Evolutionary conservation across 2,888 invertebrate genomes (phyloP), one percentile per base, ranked within the genome.

Genomic region (Acrobasis consociella): DNA sequence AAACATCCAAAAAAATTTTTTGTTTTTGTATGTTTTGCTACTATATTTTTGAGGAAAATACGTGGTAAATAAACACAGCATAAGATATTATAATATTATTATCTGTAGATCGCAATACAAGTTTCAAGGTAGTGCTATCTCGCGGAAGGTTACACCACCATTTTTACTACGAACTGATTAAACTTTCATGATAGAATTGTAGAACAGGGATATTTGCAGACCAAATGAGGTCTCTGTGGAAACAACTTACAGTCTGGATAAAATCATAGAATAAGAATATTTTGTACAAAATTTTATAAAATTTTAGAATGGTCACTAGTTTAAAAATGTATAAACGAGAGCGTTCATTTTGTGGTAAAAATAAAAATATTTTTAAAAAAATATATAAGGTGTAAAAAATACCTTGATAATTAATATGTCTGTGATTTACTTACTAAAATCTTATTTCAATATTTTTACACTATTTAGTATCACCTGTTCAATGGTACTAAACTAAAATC

Each of bases 181-280:
- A 63, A 63, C 63, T 63, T 63, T 64, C 60, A 60, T 60, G 42
- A 60, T 42, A 50, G 39, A 17, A 50, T 17, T 60, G 51, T 39
- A 38, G 13, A 39, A 51, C 42, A 51, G 39, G 38, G 51, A 59
- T 62, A 50, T 58, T 64, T 62, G 49, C 52, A 56, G 38, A 60
- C 49, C 31, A 49, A 42, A 46, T 49, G 22, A 50, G 38, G 31
- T 46, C 10, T 38, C 16, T 50, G 37, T 59, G 3, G 8, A 49
- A 31, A 49, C 16, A 15, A 31, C 13, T 42, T 5, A 42, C 17
- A 58, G 37, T 31, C 13, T 11, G 13, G n/a, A 46, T 13, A 13
- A 46, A 46, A 46, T n/a, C 5, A 31, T 8, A 31, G 7, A 31
- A 31, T 5, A 31, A 46, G 17, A 38, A 37, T 22, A 53, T 37